phyloP scores from a whole-genome alignment of 2,113 vertebrate genomes.

The Pteropus alecto region DNA sequence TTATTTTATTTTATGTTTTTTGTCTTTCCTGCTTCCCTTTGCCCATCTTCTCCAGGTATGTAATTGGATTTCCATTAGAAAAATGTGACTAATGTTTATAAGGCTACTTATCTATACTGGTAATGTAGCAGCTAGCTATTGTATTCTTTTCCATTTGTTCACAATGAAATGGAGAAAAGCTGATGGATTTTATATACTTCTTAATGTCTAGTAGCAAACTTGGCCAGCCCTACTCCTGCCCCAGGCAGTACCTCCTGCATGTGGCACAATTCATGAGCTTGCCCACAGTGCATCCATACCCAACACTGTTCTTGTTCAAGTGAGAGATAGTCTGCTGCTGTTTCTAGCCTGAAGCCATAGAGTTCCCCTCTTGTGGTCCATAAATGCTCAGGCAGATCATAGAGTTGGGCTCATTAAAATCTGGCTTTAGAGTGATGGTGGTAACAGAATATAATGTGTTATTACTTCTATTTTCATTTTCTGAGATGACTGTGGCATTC shows the following conservation, averaged over 20 bases:
- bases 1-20: neutral
- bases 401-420: conserved; percentile 61
- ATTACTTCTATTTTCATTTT: conserved; percentile 66
- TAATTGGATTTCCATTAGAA: neutral
- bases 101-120: neutral
- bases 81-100: neutral
- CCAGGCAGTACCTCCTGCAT: neutral
- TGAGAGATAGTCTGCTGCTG: neutral
- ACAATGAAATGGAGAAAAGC: neutral
- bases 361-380: conserved; percentile 25
- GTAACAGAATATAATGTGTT: conserved; percentile 60
- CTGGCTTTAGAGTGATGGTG: conserved; percentile 35
- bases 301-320: neutral
- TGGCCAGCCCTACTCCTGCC: neutral
- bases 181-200: conserved; percentile 21
- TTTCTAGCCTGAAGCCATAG: conserved; percentile 1
- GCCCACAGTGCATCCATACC: neutral
- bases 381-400: conserved; percentile 31
- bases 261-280: neutral
- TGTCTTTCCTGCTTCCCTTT: neutral
- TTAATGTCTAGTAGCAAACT: neutral
- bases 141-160: neutral
- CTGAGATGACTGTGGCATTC: conserved; percentile 50
- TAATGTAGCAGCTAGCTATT: neutral
- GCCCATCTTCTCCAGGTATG: neutral